phyloP scores from a whole-genome alignment of 2,888 invertebrate species.

The Mythimna ferrago region DNA sequence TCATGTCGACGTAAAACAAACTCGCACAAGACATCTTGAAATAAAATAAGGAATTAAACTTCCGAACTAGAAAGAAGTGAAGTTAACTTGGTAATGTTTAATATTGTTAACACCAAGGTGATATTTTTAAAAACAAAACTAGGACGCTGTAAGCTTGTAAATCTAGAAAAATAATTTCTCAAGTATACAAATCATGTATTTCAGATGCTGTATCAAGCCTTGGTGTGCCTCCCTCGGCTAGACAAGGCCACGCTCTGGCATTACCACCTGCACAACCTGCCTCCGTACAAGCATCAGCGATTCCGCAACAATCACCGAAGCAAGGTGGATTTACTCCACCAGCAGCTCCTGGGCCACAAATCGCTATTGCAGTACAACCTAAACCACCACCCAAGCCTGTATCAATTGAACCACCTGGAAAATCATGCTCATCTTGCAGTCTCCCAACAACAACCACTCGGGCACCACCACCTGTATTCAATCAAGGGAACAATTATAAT shows the following conservation, averaged over 20 bases:
- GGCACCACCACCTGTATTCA: slow-evolving; percentile 68
- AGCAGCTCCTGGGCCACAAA: slow-evolving; percentile 53
- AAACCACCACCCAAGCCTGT: slow-evolving; percentile 56
- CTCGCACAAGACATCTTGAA: too few relatives aligned
- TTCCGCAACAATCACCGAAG: neutral
- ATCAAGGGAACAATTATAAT: slow-evolving; percentile 42
- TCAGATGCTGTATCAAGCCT: slow-evolving; percentile 74
- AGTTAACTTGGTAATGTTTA: neutral
- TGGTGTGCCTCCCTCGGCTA: slow-evolving; percentile 57
- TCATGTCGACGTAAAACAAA: too few relatives aligned
- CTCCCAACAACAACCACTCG: slow-evolving; percentile 88
- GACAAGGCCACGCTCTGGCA: slow-evolving; percentile 80
- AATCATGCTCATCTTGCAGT: slow-evolving; percentile 91
- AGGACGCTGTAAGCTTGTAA: neutral
- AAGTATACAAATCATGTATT: slow-evolving; percentile 14
- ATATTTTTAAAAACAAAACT: neutral
- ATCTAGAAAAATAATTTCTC: neutral
- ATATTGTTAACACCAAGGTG: neutral
- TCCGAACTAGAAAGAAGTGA: too few relatives aligned
- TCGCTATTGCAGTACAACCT: slow-evolving; percentile 48
- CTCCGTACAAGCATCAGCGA: slow-evolving; percentile 25
- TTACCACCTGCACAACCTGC: slow-evolving; percentile 68
- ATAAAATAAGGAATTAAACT: neutral
- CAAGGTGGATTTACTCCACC: slow-evolving; percentile 13
- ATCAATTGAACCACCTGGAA: slow-evolving; percentile 79